These are phyloP conservation scores for Glaucopsyche alexis DNA, from an alignment of 2,888 invertebrate species.

Conservation along the genomic window DNA sequence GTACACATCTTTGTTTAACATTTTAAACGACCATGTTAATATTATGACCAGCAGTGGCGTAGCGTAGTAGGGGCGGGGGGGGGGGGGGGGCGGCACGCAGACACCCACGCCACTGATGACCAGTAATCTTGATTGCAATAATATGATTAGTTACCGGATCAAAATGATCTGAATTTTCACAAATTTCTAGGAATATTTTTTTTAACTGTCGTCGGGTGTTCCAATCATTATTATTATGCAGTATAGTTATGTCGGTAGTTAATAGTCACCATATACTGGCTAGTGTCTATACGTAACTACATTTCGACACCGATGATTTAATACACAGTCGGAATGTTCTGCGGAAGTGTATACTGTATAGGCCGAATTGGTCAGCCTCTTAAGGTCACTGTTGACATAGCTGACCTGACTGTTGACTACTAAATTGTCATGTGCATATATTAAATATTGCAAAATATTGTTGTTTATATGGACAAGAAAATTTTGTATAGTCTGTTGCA, in stretches of 20 bases:
- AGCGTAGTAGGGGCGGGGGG: too few relatives aligned
- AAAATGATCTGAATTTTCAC: too few relatives aligned
- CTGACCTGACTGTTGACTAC: not conserved
- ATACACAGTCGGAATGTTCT: not conserved
- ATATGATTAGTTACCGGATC: too few relatives aligned
- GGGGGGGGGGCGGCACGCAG: too few relatives aligned
- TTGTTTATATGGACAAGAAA: not conserved
- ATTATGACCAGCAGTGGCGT: too few relatives aligned
- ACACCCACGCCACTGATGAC: too few relatives aligned
- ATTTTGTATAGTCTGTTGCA: too few relatives aligned
- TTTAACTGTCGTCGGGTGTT: not conserved
- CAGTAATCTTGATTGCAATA: too few relatives aligned
- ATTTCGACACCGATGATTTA: conserved; percentile 14
- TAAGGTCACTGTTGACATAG: conserved; percentile 12
- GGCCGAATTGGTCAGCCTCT: not conserved
- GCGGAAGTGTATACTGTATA: not conserved
- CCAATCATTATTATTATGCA: not conserved
- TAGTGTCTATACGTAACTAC: not conserved
- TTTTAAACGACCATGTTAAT: too few relatives aligned
- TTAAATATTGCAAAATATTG: not conserved
- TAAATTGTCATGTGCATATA: not conserved
- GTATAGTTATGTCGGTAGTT: not conserved
- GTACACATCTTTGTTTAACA: too few relatives aligned
- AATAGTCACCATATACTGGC: not conserved
- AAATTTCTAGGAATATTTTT: too few relatives aligned